Evolutionary conservation across 1,140 invertebrate genomes (phyloP).

Genomic region (Rhagoletis zephyria): DNA sequence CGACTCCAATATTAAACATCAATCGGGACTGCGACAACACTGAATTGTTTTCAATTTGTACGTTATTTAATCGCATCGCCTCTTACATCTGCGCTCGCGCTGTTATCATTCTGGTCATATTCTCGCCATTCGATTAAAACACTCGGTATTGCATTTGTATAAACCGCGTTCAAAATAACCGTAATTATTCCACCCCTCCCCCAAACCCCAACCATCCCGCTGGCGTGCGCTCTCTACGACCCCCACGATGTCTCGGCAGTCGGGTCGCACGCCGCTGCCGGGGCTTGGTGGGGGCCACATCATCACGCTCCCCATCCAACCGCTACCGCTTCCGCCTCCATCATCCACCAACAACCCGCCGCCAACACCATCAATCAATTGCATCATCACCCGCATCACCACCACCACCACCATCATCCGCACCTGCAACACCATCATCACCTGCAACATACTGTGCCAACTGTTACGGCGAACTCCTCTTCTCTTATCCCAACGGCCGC

Average conservation of each 20-base stretch:
- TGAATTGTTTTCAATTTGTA: neutral
- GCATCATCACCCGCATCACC: conserved; percentile 60
- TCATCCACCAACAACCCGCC: conserved; percentile 56
- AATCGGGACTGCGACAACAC: neutral
- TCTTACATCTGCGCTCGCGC: neutral
- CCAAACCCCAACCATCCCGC: conserved; percentile 74
- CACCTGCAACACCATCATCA: conserved; percentile 58
- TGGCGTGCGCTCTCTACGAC: conserved; percentile 74
- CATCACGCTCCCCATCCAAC: conserved; percentile 64
- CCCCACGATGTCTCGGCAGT: conserved; percentile 74
- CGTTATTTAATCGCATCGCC: neutral
- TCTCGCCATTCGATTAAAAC: neutral
- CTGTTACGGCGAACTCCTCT: conserved; percentile 60
- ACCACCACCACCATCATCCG: conserved; percentile 62
- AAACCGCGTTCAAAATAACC: conserved; percentile 72
- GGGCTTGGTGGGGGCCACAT: conserved; percentile 74
- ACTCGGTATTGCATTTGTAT: conserved; percentile 12
- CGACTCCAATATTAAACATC: neutral
- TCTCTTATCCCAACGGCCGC: conserved; percentile 60
- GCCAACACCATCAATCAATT: conserved; percentile 55
- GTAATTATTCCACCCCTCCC: conserved; percentile 74
- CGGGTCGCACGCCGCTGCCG: conserved; percentile 74
- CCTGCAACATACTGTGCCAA: conserved; percentile 61
- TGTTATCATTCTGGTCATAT: neutral
- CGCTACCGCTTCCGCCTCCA: conserved; percentile 56